Evolutionary conservation across 2,888 invertebrate species (phyloP).

Genomic region (Drosophila antonietae): DNA sequence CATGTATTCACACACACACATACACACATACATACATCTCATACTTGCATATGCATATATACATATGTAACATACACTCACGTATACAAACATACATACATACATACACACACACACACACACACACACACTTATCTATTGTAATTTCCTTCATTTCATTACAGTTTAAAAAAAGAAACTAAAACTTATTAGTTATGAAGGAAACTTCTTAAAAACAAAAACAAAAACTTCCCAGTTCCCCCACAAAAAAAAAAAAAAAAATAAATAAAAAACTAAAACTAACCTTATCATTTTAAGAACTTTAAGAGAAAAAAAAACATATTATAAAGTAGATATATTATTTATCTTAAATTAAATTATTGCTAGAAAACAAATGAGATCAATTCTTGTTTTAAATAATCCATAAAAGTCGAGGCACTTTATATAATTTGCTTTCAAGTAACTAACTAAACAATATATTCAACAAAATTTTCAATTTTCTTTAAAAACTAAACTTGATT

Average conservation of each 20-base stretch:
- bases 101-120: neutral
- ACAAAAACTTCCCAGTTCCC: neutral
- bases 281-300: neutral
- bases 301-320: neutral
- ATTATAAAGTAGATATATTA: neutral
- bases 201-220: neutral
- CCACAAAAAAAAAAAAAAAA: neutral
- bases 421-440: neutral
- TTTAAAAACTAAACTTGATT: neutral
- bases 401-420: neutral
- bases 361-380: neutral
- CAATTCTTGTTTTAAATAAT: neutral
- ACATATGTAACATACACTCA: neutral
- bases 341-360: neutral
- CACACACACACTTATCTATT: constrained; percentile 39
- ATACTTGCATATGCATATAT: constrained; percentile 4
- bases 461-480: neutral
- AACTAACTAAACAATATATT: neutral
- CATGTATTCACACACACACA: too few species aligned
- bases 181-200: constrained; percentile 31
- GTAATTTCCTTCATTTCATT: constrained; percentile 53
- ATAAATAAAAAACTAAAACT: too few species aligned
- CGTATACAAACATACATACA: constrained; percentile 10
- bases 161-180: constrained; percentile 18
- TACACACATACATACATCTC: neutral